A percentile compares a stretch with the other conserved stretches of the same genome.
These are phyloP conservation scores for Furcifer pardalis DNA, from an alignment of 2,797 vertebrate species.

Conservation along the genomic window DNA sequence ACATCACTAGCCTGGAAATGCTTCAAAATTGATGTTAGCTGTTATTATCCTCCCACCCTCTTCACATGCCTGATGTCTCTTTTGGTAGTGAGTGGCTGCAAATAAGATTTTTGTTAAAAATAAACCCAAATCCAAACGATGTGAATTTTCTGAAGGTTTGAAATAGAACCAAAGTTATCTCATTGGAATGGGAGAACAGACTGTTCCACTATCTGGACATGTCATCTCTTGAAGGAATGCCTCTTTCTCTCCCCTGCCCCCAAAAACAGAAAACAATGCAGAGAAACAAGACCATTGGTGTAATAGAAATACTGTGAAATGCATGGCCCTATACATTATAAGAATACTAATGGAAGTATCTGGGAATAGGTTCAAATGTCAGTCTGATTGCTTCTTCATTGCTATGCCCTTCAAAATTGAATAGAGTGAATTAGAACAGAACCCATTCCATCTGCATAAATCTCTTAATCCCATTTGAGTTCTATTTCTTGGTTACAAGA, in stretches of 20 bases:
- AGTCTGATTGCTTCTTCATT: not conserved
- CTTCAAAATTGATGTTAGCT: constrained; percentile 31
- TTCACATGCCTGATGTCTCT: not conserved
- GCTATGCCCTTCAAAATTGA: not conserved
- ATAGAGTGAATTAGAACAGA: not conserved
- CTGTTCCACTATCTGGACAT: not conserved
- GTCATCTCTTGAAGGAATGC: too few species aligned
- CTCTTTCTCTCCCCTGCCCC: too few species aligned
- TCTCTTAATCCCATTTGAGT: not conserved
- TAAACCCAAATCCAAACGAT: not conserved
- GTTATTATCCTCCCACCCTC: constrained; percentile 7
- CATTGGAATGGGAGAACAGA: not conserved
- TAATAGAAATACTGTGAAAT: too few species aligned
- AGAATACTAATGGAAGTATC: not conserved
- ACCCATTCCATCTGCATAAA: not conserved
- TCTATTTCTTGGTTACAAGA: not conserved
- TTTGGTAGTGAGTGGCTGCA: not conserved
- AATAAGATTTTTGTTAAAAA: too few species aligned
- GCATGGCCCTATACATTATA: not conserved
- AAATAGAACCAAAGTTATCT: not conserved
- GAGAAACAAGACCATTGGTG: not conserved
- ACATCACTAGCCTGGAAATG: constrained; percentile 4
- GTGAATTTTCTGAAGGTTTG: constrained; percentile 1
- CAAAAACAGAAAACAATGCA: rapidly evolving
- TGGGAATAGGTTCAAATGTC: not conserved